Evolutionary conservation across 2,888 invertebrate genomes (phyloP).

Genomic region (Ferdinandea cuprea): DNA sequence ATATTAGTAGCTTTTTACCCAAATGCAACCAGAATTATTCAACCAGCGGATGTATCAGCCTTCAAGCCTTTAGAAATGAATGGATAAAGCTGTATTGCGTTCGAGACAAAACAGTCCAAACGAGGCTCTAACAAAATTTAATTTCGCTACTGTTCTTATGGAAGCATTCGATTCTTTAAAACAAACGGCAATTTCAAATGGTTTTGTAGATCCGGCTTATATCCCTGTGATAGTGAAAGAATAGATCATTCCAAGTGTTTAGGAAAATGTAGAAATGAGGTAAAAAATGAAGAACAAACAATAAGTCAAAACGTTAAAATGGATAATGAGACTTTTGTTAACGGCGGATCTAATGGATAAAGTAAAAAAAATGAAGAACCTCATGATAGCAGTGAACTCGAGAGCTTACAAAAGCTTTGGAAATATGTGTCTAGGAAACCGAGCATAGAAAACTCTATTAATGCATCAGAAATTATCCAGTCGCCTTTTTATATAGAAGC

Average conservation of each 20-base stretch:
- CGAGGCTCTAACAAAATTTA: constrained; percentile 25
- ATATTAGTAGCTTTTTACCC: constrained; percentile 14
- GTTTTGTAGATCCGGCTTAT: constrained; percentile 25
- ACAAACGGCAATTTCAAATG: constrained; percentile 2
- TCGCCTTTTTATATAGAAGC: too few relatives aligned
- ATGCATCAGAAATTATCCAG: too few relatives aligned
- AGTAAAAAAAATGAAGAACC: too few relatives aligned
- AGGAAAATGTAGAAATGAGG: not conserved
- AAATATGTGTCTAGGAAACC: not conserved
- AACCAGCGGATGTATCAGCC: constrained; percentile 21
- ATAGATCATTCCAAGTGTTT: constrained; percentile 24
- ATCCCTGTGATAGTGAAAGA: constrained; percentile 12
- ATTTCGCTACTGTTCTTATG: constrained; percentile 11
- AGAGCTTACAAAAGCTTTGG: too few relatives aligned
- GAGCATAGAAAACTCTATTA: not conserved
- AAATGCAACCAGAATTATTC: constrained; percentile 27
- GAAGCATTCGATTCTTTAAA: constrained; percentile 6
- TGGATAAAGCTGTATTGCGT: constrained; percentile 22
- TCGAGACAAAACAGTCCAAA: constrained; percentile 21
- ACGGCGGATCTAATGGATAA: too few relatives aligned
- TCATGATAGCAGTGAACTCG: too few relatives aligned
- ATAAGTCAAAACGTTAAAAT: not conserved
- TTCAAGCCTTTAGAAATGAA: constrained; percentile 23
- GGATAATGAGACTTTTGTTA: not conserved
- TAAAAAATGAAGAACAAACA: constrained; percentile 1